Base-by-base conservation (phyloP, 2,113 vertebrate genomes). In the Oreochromis aureus region DNA sequence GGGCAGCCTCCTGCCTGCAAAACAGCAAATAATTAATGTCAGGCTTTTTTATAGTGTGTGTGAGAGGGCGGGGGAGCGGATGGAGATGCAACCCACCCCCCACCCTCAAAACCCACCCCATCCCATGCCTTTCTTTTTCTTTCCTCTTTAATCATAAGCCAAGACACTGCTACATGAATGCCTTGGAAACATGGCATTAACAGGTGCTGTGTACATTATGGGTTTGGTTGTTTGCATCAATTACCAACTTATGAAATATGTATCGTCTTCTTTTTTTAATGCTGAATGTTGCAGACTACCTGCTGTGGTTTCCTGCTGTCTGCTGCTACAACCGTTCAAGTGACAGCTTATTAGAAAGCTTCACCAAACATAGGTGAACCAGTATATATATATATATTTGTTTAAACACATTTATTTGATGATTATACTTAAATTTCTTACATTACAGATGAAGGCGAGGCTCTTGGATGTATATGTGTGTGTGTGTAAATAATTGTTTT, bases 1-100 rank as follows among this genome's bases (percentile, higher is more conserved):
- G 95, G 94, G 92, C 95, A 95, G 87, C 87, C 94, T 90, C 94
- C 95, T 79, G 83, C 92, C 93, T 93, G 94, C 92, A 93, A 90
- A 93, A 94, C 16, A 91, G 91, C 95, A 94, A 95, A 95, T 96
- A 95, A 95, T 96, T 96, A 94, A 96, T 96, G 95, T 87, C 89
- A 87, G 69, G 2, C 59, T 51, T 89, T 79, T 87, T 89, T 91
- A 84, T 71, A 76, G 56, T 53, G 87, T 16, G 66, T 13, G 73
- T 56, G 63, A 36, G 58, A 34, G 88, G 46, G 83, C 46, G 85
- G 81, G 80, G 51, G 80, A 51, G 83, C 32, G 6, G 85, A 27
- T 81, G 22, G 44, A 84, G 83, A 81, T 16, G 71, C 10, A 34
- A 53, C 34, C 41, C 69, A 56, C 53, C 41, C 22, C 36, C n/a